Evolutionary conservation across 1,140 invertebrate species (phyloP).

Genomic region (Euura lappo): DNA sequence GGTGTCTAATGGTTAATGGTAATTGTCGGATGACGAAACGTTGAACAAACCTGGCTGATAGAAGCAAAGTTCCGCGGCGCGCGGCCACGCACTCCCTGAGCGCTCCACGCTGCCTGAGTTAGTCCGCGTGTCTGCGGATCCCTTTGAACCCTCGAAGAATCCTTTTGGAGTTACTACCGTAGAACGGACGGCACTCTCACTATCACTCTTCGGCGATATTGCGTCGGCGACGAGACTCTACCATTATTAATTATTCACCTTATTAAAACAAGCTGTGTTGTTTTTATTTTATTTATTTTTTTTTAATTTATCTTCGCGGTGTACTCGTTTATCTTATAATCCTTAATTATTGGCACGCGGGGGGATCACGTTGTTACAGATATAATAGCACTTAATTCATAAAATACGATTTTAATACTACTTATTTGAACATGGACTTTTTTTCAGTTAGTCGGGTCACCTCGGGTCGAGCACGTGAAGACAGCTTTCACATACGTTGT

Average conservation of each 20-base stretch:
- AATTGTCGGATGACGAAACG: background rate
- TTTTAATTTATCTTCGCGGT: background rate
- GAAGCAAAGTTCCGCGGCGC: conserved; percentile 54
- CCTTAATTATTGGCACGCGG: background rate
- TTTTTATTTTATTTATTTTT: too few species aligned
- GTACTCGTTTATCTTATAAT: background rate
- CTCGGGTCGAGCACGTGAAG: too few species aligned
- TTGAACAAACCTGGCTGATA: conserved; percentile 53
- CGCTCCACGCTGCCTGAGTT: conserved; percentile 57
- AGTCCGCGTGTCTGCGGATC: conserved; percentile 54
- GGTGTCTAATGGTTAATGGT: too few species aligned
- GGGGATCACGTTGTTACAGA: background rate
- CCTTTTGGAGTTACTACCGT: background rate
- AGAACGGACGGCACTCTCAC: conserved; percentile 7
- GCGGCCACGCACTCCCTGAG: conserved; percentile 57
- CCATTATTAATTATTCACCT: background rate
- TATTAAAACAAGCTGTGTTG: conserved; percentile 30
- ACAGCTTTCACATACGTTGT: too few species aligned
- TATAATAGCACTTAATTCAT: background rate
- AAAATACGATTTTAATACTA: too few species aligned
- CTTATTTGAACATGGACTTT: too few species aligned
- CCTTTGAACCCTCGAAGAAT: conserved; percentile 19
- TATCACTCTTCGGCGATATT: conserved; percentile 20
- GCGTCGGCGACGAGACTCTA: conserved; percentile 24
- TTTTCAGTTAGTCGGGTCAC: too few species aligned